These are phyloP conservation scores for Caenorhabditis wallacei DNA, from an alignment of 2,888 invertebrate species.

Conservation along the genomic window DNA sequence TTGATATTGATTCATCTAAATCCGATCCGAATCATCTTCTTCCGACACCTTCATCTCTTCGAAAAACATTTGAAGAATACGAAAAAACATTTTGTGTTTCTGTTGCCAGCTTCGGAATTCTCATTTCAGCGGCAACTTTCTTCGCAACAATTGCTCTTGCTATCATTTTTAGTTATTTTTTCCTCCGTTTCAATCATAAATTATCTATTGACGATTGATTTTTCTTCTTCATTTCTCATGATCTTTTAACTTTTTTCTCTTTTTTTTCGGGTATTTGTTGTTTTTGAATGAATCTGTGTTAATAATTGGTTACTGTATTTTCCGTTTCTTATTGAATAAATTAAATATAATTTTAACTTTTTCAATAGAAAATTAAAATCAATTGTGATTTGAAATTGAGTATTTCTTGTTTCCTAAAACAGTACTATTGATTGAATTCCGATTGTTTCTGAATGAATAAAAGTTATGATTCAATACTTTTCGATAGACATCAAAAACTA, in stretches of 20 bases:
- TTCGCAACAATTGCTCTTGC: conserved; percentile 75
- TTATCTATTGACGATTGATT: conserved; percentile 39
- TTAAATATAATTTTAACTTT: no score
- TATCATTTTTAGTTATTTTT: conserved; percentile 65
- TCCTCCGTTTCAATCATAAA: conserved; percentile 64
- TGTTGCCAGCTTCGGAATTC: conserved; percentile 75
- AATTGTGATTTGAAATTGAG: no score
- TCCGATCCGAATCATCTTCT: conserved; percentile 34
- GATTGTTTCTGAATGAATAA: conserved; percentile 17
- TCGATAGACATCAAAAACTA: neutral
- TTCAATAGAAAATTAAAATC: no score
- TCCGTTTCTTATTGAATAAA: no score
- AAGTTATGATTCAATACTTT: conserved; percentile 45
- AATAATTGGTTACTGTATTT: no score
- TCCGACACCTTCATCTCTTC: conserved; percentile 19
- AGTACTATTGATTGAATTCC: neutral
- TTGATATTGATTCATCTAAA: conserved; percentile 73
- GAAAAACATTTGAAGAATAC: conserved; percentile 32
- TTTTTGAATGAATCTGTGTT: neutral
- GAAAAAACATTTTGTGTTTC: conserved; percentile 73
- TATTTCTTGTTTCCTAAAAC: neutral
- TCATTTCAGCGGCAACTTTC: conserved; percentile 79
- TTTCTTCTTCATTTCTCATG: neutral
- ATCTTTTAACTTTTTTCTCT: conserved; percentile 15
- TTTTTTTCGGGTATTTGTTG: conserved; percentile 26